These are phyloP conservation scores for Microctonus brassicae DNA, from an alignment of 2,888 invertebrate species.

Conservation along the genomic window DNA sequence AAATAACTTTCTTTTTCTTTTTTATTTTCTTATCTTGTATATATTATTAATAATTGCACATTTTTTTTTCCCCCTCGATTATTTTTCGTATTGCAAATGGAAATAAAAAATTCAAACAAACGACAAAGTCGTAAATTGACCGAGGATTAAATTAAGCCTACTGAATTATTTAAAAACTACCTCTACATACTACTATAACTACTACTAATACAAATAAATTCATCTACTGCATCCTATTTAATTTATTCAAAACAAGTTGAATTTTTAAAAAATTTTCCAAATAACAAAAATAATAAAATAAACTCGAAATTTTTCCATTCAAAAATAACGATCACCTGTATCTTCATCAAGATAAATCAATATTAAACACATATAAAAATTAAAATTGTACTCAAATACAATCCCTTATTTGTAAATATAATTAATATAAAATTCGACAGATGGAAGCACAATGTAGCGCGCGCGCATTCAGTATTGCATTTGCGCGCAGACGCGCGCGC, in stretches of 20 bases:
- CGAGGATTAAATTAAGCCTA: not conserved
- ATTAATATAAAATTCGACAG: not conserved
- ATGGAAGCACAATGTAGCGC: constrained; percentile 7
- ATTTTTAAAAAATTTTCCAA: no score
- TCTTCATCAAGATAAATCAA: no score
- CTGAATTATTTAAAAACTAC: not conserved
- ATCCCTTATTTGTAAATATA: no score
- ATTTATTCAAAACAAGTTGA: no score
- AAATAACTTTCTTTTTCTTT: not conserved
- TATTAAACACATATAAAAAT: no score
- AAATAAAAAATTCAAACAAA: not conserved
- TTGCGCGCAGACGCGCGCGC: constrained; percentile 57
- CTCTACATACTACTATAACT: no score
- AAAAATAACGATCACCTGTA: no score
- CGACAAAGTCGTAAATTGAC: not conserved
- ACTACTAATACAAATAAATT: no score
- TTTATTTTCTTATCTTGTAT: not conserved
- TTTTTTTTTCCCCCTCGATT: not conserved
- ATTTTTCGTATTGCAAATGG: not conserved
- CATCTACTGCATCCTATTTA: no score
- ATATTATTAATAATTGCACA: not conserved
- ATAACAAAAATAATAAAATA: no score
- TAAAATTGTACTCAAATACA: no score
- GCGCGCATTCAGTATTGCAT: constrained; percentile 23
- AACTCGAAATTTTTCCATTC: no score